Conservation (phyloP, 2,888 invertebrate species). For the Beris chalybata region DNA sequence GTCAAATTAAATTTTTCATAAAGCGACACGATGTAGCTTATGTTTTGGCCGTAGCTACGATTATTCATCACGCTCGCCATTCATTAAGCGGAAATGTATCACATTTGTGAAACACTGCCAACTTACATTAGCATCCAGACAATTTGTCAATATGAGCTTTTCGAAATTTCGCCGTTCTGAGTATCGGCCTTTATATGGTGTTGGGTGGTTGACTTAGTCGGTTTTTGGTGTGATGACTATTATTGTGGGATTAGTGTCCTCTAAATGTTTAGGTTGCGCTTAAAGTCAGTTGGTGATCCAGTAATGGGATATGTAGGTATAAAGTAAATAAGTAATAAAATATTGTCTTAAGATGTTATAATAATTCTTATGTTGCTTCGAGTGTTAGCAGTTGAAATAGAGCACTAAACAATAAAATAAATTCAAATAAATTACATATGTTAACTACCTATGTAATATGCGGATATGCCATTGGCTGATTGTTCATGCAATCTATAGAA, state of each 20-base stretch:
- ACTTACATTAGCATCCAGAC: not conserved
- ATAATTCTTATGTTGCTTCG: too few species aligned
- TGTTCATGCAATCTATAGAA: too few species aligned
- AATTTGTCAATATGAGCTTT: slow-evolving; percentile 1
- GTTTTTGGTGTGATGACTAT: slow-evolving; percentile 15
- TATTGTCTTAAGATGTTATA: too few species aligned
- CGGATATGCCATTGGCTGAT: too few species aligned
- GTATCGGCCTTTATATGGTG: not conserved
- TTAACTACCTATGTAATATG: too few species aligned
- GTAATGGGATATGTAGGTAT: too few species aligned
- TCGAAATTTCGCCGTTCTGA: slow-evolving; percentile 1
- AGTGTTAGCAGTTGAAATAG: too few species aligned
- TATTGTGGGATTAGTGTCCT: slow-evolving; percentile 16
- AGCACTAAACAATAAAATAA: too few species aligned
- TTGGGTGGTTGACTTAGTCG: slow-evolving; percentile 7
- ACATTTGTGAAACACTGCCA: not conserved
- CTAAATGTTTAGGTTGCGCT: not conserved
- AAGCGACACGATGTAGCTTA: slow-evolving; percentile 7
- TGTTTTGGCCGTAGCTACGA: not conserved
- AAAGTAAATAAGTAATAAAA: too few species aligned
- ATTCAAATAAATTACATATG: too few species aligned
- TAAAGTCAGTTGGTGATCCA: too few species aligned
- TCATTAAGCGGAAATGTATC: slow-evolving; percentile 1
- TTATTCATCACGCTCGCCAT: not conserved
- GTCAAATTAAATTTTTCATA: slow-evolving; percentile 23